A percentile compares a stretch with the other conserved stretches of the same genome.
Conservation (phyloP, 2,113 vertebrate species). For the Gymnobelideus leadbeateri region DNA sequence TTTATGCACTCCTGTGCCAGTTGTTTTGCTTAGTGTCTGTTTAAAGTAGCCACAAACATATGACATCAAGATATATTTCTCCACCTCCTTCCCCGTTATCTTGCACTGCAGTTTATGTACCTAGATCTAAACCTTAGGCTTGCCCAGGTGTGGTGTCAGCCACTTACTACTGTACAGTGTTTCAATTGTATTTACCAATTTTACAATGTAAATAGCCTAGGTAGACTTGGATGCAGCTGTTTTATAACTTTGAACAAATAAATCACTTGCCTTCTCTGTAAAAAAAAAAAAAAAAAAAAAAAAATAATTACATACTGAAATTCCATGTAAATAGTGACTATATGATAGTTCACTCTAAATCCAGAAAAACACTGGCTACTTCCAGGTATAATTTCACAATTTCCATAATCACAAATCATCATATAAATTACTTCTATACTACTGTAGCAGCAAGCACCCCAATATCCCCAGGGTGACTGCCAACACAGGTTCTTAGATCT, state of each 20-base stretch:
- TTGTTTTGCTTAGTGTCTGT: not conserved
- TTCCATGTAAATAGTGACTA: too few species aligned
- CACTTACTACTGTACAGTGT: not conserved
- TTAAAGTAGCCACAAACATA: not conserved
- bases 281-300: too few species aligned
- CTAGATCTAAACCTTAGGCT: not conserved
- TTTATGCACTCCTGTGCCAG: not conserved
- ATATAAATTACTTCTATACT: too few species aligned
- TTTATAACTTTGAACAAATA: slow-evolving; percentile 73
- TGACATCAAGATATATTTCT: not conserved
- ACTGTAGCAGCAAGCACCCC: too few species aligned
- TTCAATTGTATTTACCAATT: not conserved
- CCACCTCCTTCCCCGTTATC: not conserved
- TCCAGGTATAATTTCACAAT: too few species aligned
- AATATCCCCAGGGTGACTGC: too few species aligned
- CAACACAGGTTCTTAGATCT: too few species aligned
- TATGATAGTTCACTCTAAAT: too few species aligned
- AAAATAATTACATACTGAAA: too few species aligned
- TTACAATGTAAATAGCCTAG: slow-evolving; percentile 57
- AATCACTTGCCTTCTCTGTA: slow-evolving; percentile 53
- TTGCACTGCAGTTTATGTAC: not conserved
- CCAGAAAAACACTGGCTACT: too few species aligned
- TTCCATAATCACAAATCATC: too few species aligned
- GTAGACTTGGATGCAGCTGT: not conserved
- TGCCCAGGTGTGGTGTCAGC: not conserved